Percentiles rank a stretch among this genome's conserved stretches.
Evolutionary conservation across 2,888 invertebrate species (phyloP).

Genomic region (Corbicula japonica): DNA sequence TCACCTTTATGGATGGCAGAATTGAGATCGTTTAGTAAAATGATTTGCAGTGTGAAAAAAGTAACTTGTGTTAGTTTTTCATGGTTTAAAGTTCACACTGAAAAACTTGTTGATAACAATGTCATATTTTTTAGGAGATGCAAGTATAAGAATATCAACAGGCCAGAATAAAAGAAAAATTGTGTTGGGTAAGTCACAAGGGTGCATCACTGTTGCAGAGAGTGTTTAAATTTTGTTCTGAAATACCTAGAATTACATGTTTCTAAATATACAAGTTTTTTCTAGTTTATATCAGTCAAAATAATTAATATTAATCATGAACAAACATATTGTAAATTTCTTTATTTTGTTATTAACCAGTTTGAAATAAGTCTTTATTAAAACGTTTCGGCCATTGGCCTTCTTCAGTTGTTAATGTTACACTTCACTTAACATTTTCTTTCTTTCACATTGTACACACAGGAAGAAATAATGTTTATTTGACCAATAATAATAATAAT

Average conservation of each 20-base stretch:
- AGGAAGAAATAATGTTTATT: too few species aligned
- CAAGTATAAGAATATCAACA: constrained; percentile 9
- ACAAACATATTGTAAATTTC: not conserved
- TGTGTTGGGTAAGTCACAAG: constrained; percentile 36
- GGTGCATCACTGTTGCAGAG: not conserved
- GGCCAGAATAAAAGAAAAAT: constrained; percentile 35
- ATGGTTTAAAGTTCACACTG: not conserved
- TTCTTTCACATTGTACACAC: too few species aligned
- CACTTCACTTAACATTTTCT: too few species aligned
- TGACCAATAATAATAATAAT: too few species aligned
- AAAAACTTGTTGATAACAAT: not conserved
- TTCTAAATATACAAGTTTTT: not conserved
- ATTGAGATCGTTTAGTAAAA: too few species aligned
- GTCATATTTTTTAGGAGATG: constrained; percentile 27
- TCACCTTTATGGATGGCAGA: too few species aligned
- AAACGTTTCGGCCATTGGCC: too few species aligned
- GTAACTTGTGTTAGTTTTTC: not conserved
- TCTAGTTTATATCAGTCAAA: not conserved
- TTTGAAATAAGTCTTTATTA: not conserved
- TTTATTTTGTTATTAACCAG: not conserved
- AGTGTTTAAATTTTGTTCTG: not conserved
- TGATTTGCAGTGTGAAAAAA: not conserved
- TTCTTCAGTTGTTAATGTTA: too few species aligned
- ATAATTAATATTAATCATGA: not conserved
- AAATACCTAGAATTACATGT: not conserved